Evolutionary conservation across 2,113 vertebrate species (phyloP), one percentile per base, ranked within the genome.

Genomic region (Plestiodon gilberti): DNA sequence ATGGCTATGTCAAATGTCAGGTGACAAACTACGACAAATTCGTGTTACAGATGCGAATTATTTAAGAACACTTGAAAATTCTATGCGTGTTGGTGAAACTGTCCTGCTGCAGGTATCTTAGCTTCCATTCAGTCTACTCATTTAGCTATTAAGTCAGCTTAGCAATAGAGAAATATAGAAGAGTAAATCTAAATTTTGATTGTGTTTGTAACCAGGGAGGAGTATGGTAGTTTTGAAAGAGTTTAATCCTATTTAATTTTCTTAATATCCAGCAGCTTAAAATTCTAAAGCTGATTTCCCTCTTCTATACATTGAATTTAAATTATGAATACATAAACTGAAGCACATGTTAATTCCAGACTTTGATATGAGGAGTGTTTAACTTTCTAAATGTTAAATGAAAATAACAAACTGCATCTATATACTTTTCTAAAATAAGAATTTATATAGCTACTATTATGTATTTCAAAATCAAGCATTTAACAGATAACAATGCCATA

Each of bases 1-100:
- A 65, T 97, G 95, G 96, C 95, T 97, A 75, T 85, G 43, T 59
- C 91, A 90, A 52, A 94, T 94, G 93, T 95, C 94, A 89, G 95
- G 93, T 1, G 10, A 85, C 5, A 64, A 25, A 43, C 88, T 97
- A 2, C 90, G 75, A 74, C 91, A 95, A 64, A 86, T 95, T 48
- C 83, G 65, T 11, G 62, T 33, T 1, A 35, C 91, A 25, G 94
- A 96, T 11, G 78, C 86, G 52, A 80, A 25, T 78, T 94, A 93
- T n/a, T 88, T 87, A 81, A 83, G 89, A 67, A 92, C 43, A 6
- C 78, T 96, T 18, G 92, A 95, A 83, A 88, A 59, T 14, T 91
- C 94, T 17, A 90, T 96, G 48, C 93, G 87, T n/a, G 71, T 78
- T 28, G 96, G 96, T 64, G 83, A 89, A 35, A 73, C 92, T 23